Evolutionary conservation across 2,797 vertebrate genomes (phyloP), one percentile per base, ranked within the genome.

Genomic region (Holocentrus rufus): DNA sequence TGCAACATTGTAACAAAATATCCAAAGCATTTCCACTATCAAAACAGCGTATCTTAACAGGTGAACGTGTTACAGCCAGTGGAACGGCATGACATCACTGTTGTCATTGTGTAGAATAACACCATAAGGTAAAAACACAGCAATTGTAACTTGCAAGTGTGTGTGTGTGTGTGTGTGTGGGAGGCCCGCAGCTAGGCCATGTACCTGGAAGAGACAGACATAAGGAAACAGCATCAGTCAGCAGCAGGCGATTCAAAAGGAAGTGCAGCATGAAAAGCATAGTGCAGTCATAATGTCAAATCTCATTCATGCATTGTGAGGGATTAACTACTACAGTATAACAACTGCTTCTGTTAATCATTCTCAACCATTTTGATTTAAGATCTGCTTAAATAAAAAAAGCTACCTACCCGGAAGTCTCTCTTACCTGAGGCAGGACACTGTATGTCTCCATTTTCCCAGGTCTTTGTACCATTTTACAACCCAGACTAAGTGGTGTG

Each of bases 201-300:
- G 25, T 25, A 74, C 71, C 87, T 88, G 70, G 57, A 42, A 69
- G 57, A 80, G 54, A 83, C 22, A 76, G 68, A 83, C 20, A 76
- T 7, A 64, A 72, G 72, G 10, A 83, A 65, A 69, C 13, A 67
- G 9, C 17, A 62, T 86, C 30, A 75, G 2, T 79, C 5, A 31
- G 30, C 22, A 71, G 65, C 56, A 74, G 47, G 15, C 15, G 56
- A 9, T 7, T 4, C 54, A 2, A 67, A 9, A 17, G 5, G 46
- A 54, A 44, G n/a, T 34, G 22, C 25, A 60, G 11, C 11, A 13
- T 69, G 67, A 20, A 23, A 18, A 39, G 22, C 7, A 31, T 53
- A 70, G 2, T 6, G 0, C 15, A 30, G 22, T 59, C 27, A 1
- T 5, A 23, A 52, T 46, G 42, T 56, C 3, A 54, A 58, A 53